Base-by-base conservation (phyloP, 2,113 vertebrate species). In the Haemorhous mexicanus region DNA sequence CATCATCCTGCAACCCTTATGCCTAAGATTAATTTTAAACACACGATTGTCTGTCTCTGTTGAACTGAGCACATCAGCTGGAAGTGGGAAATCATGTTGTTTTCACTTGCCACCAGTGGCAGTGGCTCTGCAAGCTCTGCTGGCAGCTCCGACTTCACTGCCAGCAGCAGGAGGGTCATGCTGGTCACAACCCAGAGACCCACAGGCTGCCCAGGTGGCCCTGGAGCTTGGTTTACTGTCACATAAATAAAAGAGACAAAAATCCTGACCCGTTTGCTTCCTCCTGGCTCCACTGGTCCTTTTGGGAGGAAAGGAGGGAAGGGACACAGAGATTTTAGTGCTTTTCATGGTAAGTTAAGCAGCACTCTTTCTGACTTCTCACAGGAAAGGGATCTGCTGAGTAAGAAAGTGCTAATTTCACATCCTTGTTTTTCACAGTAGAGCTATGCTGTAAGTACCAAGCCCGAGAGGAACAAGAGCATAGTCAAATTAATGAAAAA, bases 401-500 rank as follows among this genome's bases (percentile, higher is more conserved):
- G 90, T 93, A 96, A 94, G 92, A 46, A 94, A 78, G 88, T 87
- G 86, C 88, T 89, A 79, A 96, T 96, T 96, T 82, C 89, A 92
- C 66, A 33, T 72, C 0, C 1, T 27, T 87, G 47, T 62, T 93
- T 90, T 75, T 82, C 0, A 0, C 32, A 44, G 73, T 20, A 82
- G 41, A 89, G 46, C 58, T 79, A 19, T 1, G 0, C 23, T 75
- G 16, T 75, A 92, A 89, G 86, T 87, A 81, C 61, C 69, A 69
- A 92, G 77, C 90, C 89, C 2, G 0, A 89, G 80, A 90, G 66
- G 85, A 96, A 78, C 0, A 1, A 78, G 9, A 93, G 11, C 53
- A 62, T 16, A 96, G 83, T 87, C 32, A 80, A 95, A 92, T 95
- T 95, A 95, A 93, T 82, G 90, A 90, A 96, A 96, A 92, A 96